Evolutionary conservation across 30 jellyfish, hydroid and myxozoan genomes (phyloP).

Genomic region (Turritopsis dohrnii): DNA sequence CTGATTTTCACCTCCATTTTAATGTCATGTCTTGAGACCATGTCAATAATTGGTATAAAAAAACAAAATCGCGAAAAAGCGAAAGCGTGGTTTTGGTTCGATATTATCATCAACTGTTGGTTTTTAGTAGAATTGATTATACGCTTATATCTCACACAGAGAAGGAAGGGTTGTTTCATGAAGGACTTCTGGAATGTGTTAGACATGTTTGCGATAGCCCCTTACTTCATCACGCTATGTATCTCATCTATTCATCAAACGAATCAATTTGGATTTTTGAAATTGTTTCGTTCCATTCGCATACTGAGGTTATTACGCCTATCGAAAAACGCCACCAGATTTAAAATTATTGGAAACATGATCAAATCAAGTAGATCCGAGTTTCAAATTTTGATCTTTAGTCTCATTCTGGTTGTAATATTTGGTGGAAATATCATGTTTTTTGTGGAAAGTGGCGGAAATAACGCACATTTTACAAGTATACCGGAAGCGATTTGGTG

Average conservation of each 20-base stretch:
- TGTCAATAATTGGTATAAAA: constrained; percentile 18
- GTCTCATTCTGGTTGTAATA: constrained; percentile 41
- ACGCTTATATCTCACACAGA: constrained; percentile 35
- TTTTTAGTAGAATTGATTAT: constrained; percentile 43
- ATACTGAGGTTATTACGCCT: constrained; percentile 66
- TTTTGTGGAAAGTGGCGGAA: constrained; percentile 49
- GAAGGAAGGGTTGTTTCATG: constrained; percentile 26
- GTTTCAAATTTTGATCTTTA: constrained; percentile 22
- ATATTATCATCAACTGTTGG: constrained; percentile 33
- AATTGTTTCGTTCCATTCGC: constrained; percentile 39
- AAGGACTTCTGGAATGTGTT: constrained; percentile 38
- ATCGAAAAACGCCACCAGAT: constrained; percentile 39
- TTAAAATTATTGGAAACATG: constrained; percentile 43
- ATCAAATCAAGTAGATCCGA: constrained; percentile 49
- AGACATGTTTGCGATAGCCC: constrained; percentile 53
- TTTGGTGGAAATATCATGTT: constrained; percentile 53
- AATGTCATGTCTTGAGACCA: constrained; percentile 56
- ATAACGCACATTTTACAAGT: constrained; percentile 36
- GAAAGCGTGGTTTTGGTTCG: constrained; percentile 24
- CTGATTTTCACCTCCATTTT: constrained; percentile 37
- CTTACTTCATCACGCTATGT: constrained; percentile 27
- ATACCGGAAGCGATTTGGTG: constrained; percentile 73
- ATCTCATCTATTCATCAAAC: background rate
- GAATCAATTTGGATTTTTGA: constrained; percentile 27
- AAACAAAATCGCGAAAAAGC: background rate